Evolutionary conservation across 92 coral and sea anemone genomes (phyloP).

Genomic region (Phenganax marumi): DNA sequence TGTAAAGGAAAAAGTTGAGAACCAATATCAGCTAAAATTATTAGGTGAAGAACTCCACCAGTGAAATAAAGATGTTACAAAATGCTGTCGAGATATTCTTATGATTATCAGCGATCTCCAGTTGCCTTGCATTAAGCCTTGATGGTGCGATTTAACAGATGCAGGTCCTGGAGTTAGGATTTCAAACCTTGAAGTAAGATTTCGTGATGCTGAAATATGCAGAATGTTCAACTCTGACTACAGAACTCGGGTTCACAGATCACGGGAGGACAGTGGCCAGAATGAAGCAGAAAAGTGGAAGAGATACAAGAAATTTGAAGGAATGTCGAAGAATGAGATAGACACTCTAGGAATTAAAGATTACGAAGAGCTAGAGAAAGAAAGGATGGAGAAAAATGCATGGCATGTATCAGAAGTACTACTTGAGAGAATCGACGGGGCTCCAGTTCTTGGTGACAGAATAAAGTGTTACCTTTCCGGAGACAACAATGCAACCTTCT

Average conservation of each 20-base stretch:
- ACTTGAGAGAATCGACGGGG: constrained; percentile 48
- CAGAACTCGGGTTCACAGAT: constrained; percentile 42
- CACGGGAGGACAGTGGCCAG: constrained; percentile 52
- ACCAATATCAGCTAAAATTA: neutral
- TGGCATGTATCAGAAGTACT: constrained; percentile 45
- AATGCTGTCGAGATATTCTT: constrained; percentile 28
- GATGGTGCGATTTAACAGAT: constrained; percentile 51
- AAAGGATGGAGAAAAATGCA: constrained; percentile 50
- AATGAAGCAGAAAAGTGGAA: constrained; percentile 51
- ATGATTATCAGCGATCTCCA: constrained; percentile 26
- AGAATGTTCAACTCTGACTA: constrained; percentile 46
- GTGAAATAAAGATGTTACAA: constrained; percentile 10
- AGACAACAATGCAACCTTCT: constrained; percentile 33
- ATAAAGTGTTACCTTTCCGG: constrained; percentile 42
- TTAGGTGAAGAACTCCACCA: constrained; percentile 25
- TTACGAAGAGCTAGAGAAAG: constrained; percentile 45
- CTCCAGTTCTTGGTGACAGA: constrained; percentile 42
- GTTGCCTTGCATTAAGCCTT: constrained; percentile 42
- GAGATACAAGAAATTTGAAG: constrained; percentile 42
- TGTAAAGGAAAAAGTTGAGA: constrained; percentile 8
- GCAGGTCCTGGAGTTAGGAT: constrained; percentile 47
- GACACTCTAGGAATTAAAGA: constrained; percentile 33
- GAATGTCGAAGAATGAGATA: constrained; percentile 27
- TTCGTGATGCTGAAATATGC: constrained; percentile 49
- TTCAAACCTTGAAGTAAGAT: constrained; percentile 50